Conservation (phyloP, 2,797 vertebrate species). For the Parauchenoglanis punctatus region DNA sequence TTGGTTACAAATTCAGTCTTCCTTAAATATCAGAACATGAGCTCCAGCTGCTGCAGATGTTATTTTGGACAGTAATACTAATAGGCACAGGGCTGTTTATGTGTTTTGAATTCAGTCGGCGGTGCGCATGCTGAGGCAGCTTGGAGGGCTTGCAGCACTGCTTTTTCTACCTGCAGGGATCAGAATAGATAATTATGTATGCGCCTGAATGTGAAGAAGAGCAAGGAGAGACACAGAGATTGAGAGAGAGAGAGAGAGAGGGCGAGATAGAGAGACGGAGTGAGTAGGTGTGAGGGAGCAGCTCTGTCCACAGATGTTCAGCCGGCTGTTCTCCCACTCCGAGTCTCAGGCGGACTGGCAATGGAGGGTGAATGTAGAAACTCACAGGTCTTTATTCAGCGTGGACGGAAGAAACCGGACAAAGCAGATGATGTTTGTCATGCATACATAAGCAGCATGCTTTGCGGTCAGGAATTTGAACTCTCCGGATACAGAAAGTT, state of each 20-base stretch:
- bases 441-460: slow-evolving; percentile 64
- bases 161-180: slow-evolving; percentile 39
- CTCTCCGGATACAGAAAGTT: slow-evolving; percentile 46
- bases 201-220: slow-evolving; percentile 34
- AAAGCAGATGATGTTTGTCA: slow-evolving; percentile 70
- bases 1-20: background rate
- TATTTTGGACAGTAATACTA: slow-evolving; percentile 16
- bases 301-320: slow-evolving; percentile 50
- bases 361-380: slow-evolving; percentile 72
- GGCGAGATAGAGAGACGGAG: slow-evolving; percentile 12
- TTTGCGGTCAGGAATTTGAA: slow-evolving; percentile 47
- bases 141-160: slow-evolving; percentile 24
- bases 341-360: slow-evolving; percentile 30
- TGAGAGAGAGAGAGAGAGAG: background rate
- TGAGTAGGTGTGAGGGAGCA: slow-evolving; percentile 22
- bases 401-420: slow-evolving; percentile 74
- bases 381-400: slow-evolving; percentile 70
- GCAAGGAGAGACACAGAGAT: background rate
- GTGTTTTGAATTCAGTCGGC: slow-evolving; percentile 20
- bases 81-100: background rate
- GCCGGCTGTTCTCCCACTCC: slow-evolving; percentile 45
- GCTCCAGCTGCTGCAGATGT: slow-evolving; percentile 22
- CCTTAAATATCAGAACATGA: background rate
- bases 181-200: slow-evolving; percentile 46
- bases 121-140: slow-evolving; percentile 11